Percentiles rank a stretch among this genome's conserved stretches.
Evolutionary conservation across 2,888 invertebrate genomes (phyloP).

Genomic region (Netelia melanura): DNA sequence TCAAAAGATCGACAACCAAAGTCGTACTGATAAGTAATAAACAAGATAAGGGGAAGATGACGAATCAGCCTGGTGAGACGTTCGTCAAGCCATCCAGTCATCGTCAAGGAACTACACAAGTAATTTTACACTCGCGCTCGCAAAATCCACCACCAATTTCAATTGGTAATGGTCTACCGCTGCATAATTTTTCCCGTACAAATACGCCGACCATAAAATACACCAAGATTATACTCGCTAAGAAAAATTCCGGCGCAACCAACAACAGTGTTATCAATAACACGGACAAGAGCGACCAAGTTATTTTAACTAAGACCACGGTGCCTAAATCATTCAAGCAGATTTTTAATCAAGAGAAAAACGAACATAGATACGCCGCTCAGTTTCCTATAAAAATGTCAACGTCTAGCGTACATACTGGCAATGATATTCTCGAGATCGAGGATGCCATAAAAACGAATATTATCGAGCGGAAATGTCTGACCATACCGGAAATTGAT

Average conservation of each 20-base stretch:
- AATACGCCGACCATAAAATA: slow-evolving; percentile 83
- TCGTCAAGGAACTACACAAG: slow-evolving; percentile 59
- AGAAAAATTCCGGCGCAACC: slow-evolving; percentile 77
- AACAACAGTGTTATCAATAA: slow-evolving; percentile 65
- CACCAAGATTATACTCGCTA: slow-evolving; percentile 86
- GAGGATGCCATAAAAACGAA: slow-evolving; percentile 81
- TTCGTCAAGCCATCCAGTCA: slow-evolving; percentile 64
- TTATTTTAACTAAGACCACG: slow-evolving; percentile 77
- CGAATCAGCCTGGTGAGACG: slow-evolving; percentile 65
- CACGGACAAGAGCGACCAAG: slow-evolving; percentile 74
- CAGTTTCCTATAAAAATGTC: slow-evolving; percentile 66
- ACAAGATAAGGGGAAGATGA: slow-evolving; percentile 74
- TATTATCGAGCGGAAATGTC: slow-evolving; percentile 78
- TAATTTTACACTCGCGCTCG: slow-evolving; percentile 63
- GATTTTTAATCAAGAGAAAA: slow-evolving; percentile 70
- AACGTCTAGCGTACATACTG: slow-evolving; percentile 42
- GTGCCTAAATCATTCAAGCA: slow-evolving; percentile 70
- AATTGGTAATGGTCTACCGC: slow-evolving; percentile 48
- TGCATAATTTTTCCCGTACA: slow-evolving; percentile 69
- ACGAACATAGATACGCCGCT: slow-evolving; percentile 72
- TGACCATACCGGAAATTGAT: slow-evolving; percentile 71
- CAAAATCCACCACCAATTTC: slow-evolving; percentile 63
- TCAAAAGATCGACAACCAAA: slow-evolving; percentile 76
- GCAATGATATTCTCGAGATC: slow-evolving; percentile 75
- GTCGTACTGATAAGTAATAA: slow-evolving; percentile 82